phyloP scores from a whole-genome alignment of 2,113 vertebrate genomes.

The Capra hircus region DNA sequence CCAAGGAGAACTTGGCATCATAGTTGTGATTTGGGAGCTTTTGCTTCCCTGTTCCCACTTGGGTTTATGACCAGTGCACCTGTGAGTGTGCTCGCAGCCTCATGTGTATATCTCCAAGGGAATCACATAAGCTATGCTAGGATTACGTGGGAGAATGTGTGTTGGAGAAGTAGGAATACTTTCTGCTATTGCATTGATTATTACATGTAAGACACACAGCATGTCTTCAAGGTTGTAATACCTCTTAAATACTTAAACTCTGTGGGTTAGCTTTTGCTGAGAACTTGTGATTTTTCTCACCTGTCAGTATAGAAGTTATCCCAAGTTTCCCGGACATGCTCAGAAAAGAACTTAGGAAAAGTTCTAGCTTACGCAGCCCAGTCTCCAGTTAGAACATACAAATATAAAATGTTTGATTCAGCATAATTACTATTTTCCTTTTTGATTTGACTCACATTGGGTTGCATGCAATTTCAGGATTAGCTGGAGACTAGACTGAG shows the following conservation, averaged over 20 bases:
- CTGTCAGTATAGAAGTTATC: background rate
- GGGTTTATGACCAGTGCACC: background rate
- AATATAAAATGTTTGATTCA: slow-evolving; percentile 60
- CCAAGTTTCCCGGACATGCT: background rate
- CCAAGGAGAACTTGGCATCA: background rate
- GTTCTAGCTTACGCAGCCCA: slow-evolving; percentile 6
- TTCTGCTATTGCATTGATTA: background rate
- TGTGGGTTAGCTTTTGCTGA: background rate
- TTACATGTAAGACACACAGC: background rate
- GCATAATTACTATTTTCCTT: slow-evolving; percentile 64
- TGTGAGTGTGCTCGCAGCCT: background rate
- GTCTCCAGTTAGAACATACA: slow-evolving; percentile 38
- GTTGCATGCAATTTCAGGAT: slow-evolving; percentile 54
- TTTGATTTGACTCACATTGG: slow-evolving; percentile 46
- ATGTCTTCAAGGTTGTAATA: background rate
- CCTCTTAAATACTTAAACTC: background rate
- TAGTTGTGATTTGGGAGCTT: slow-evolving; percentile 3
- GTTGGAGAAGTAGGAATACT: background rate
- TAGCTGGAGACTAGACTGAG: slow-evolving; percentile 45
- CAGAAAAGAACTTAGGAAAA: slow-evolving; percentile 13
- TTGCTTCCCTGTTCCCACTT: background rate
- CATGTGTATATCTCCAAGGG: background rate
- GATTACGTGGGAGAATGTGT: background rate
- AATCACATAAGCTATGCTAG: background rate
- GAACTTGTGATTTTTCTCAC: background rate